Conservation (phyloP, 1,140 invertebrate genomes). For the Holcopasites calliopsidis region DNA sequence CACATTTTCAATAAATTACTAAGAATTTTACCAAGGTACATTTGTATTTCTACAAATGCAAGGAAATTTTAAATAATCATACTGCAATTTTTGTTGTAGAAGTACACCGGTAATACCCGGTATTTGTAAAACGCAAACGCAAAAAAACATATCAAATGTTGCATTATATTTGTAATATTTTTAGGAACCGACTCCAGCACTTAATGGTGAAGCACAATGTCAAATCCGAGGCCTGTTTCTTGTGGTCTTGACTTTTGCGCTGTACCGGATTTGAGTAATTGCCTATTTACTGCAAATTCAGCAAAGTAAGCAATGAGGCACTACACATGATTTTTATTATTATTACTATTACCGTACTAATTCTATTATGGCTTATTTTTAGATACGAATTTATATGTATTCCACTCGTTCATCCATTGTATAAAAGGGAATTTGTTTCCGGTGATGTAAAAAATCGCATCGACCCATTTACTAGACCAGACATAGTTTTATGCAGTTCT, state of each 20-base stretch:
- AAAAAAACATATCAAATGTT: neutral
- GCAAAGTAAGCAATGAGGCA: slow-evolving; percentile 65
- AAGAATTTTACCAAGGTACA: neutral
- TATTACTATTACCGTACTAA: too few relatives aligned
- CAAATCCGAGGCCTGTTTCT: slow-evolving; percentile 68
- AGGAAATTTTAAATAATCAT: too few relatives aligned
- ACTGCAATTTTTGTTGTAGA: too few relatives aligned
- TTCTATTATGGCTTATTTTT: slow-evolving; percentile 52
- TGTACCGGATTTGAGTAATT: slow-evolving; percentile 75
- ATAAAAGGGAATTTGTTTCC: slow-evolving; percentile 82
- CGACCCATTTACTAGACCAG: slow-evolving; percentile 84
- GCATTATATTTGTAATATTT: neutral
- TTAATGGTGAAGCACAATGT: slow-evolving; percentile 43
- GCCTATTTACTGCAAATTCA: slow-evolving; percentile 62
- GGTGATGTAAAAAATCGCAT: slow-evolving; percentile 78
- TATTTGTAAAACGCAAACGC: slow-evolving; percentile 3
- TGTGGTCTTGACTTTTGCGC: slow-evolving; percentile 79
- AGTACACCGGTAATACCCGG: neutral
- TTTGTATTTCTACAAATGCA: too few relatives aligned
- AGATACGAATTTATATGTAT: slow-evolving; percentile 84
- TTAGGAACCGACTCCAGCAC: neutral
- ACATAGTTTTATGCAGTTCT: slow-evolving; percentile 82
- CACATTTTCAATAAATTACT: neutral
- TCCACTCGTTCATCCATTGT: slow-evolving; percentile 83
- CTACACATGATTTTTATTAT: too few relatives aligned